Base-by-base conservation (phyloP, 1,140 invertebrate species). In the Macrosteles quadrilineatus region DNA sequence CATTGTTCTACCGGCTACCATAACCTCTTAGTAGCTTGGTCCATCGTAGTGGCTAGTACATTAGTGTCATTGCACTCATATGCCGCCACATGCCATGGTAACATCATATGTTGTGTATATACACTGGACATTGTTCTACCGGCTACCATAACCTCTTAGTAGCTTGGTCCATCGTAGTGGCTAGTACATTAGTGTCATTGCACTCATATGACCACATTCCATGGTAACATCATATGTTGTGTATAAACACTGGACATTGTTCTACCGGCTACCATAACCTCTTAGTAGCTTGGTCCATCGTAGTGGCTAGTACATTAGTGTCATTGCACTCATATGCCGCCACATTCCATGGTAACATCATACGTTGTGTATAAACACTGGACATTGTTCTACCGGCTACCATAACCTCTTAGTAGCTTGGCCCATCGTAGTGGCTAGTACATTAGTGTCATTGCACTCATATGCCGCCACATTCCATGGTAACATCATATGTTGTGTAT, bases 61-160 rank as follows among this genome's bases (percentile, higher is more conserved):
- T 50, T 50, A 59, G 55, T 59, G 55, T 59, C 55, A 29, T 59
- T 59, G 55, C 55, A 59, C 55, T 59, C 55, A 59, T 29, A n/a
- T 29, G n/a, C 55, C 27, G 25, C 21, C 3, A 29, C 32, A 36
- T 36, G 4, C 32, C 32, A 36, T 4, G 32, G 14, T 36, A 36
- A 14, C 32, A 36, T 6, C 4, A 14, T 36, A 36, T 36, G 4
- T 36, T 36, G 32, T 19, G 47, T 50, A 50, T 50, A 50, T 9
- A 50, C 47, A 50, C 47, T 50, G 21, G 47, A 50, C 47, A 50
- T 50, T 50, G 47, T 50, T 50, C 47, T 50, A 50, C 14, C 21
- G 47, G n/a, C 47, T 17, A 50, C 47, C 47, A 50, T 50, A 50
- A 50, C 55, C 21, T 30, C 55, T 36, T 36, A 14, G 32, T n/a